Evolutionary conservation across 2,888 invertebrate species (phyloP), one percentile per base, ranked within the genome.

Genomic region (Lasioglossum zephyrum): DNA sequence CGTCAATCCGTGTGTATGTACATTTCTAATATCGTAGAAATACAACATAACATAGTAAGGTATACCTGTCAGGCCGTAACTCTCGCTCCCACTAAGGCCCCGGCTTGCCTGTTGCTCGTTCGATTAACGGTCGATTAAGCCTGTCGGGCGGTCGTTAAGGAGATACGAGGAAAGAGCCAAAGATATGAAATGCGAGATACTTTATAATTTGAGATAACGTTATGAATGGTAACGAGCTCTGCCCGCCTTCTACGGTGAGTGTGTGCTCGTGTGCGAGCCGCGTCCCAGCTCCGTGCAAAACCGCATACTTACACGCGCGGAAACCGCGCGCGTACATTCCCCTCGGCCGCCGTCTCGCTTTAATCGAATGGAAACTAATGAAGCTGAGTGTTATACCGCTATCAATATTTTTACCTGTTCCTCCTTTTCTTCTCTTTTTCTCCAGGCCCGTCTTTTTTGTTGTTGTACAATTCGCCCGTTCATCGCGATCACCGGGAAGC

Each of bases 121-220:
- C 92, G 93, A 94, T 94, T 94, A 93, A 92, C 92, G 89, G 89
- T 89, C 93, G 93, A 94, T 94, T 93, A 93, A 92, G 91, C 90
- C 92, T 92, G 92, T 93, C 93, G 90, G 87, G 92, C 89, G 79
- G 93, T 89, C 90, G 92, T 93, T 93, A 92, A 92, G 90, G 90
- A 91, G 92, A 92, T 90, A 92, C 89, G 89, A 88, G 88, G 66
- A 89, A 88, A 87, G 87, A 91, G 82, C 75, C 84, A 85, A 88
- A 91, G 89, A 92, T 90, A 87, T 90, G 90, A 92, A 93, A 93
- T 90, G 91, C 89, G 91, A 92, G 91, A 92, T 89, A 93, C 90
- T 93, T 92, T 92, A 93, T 91, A 91, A 91, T 90, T 91, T 84
- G 72, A 91, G 90, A 92, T 92, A 92, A 88, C 89, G 87, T 89